A percentile compares a stretch with the other conserved stretches of the same genome.
Evolutionary conservation across 2,888 invertebrate genomes (phyloP).

Genomic region (Mesopsocus fuscifrons): DNA sequence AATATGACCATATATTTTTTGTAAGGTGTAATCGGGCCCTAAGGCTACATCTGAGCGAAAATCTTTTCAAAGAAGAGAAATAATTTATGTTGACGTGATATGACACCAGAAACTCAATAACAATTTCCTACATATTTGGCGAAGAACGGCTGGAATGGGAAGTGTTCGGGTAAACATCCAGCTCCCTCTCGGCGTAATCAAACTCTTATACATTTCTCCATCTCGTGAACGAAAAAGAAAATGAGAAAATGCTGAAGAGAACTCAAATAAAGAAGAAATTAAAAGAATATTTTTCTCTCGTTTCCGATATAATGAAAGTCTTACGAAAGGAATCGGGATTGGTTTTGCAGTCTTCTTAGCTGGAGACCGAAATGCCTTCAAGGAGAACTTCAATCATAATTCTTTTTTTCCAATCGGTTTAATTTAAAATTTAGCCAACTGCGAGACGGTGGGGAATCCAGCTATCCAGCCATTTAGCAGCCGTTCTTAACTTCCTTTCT

Average conservation of each 20-base stretch:
- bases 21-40: too few species aligned
- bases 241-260: not conserved
- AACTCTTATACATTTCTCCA: too few species aligned
- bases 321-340: not conserved
- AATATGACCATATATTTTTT: too few species aligned
- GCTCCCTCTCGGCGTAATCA: too few species aligned
- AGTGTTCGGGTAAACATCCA: too few species aligned
- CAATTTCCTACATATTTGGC: too few species aligned
- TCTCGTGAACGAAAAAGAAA: not conserved
- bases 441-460: not conserved
- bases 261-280: conserved; percentile 10
- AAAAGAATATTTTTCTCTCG: conserved; percentile 9
- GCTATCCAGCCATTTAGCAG: conserved; percentile 8
- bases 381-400: conserved; percentile 10
- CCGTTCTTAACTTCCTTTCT: conserved; percentile 5
- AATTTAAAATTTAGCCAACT: conserved; percentile 10
- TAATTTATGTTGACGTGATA: too few species aligned
- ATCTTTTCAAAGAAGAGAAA: too few species aligned
- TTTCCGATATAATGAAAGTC: not conserved
- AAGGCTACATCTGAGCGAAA: too few species aligned
- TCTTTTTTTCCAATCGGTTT: conserved; percentile 10
- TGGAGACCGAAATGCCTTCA: conserved; percentile 1
- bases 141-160: too few species aligned
- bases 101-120: too few species aligned
- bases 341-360: conserved; percentile 3